Conservation (phyloP, 2,888 invertebrate species). For the Lampropteryx suffumata region DNA sequence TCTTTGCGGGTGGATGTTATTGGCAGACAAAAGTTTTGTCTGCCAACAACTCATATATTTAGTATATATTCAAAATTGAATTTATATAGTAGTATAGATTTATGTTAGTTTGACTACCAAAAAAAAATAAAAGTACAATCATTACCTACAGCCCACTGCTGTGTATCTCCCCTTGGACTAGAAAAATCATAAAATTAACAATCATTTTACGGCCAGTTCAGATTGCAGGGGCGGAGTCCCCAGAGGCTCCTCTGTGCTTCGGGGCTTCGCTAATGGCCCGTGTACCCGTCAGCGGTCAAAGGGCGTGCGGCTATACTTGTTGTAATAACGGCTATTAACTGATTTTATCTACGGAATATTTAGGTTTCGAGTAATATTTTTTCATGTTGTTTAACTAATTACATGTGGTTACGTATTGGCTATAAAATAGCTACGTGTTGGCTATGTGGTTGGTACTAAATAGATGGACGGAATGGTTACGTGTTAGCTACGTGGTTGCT, state of each 20-base stretch:
- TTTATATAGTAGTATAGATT: too few species aligned
- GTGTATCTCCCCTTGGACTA: too few species aligned
- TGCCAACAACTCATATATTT: too few species aligned
- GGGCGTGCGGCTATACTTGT: conserved; percentile 31
- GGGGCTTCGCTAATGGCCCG: conserved; percentile 37
- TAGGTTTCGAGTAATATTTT: too few species aligned
- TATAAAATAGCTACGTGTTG: background rate
- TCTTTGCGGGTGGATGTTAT: too few species aligned
- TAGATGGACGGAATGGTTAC: too few species aligned
- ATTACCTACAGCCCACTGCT: too few species aligned
- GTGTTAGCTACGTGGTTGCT: background rate
- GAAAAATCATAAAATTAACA: background rate
- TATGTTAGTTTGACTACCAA: too few species aligned
- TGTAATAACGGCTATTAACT: conserved; percentile 11
- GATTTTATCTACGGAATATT: conserved; percentile 1
- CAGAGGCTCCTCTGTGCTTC: conserved; percentile 18
- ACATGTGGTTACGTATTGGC: background rate
- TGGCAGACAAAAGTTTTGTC: too few species aligned
- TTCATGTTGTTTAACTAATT: background rate
- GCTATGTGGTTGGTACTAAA: too few species aligned
- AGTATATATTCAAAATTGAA: too few species aligned
- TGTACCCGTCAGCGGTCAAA: conserved; percentile 35
- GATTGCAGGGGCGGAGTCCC: conserved; percentile 31
- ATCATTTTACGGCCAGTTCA: background rate
- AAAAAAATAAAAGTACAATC: too few species aligned